Evolutionary conservation across 2,888 invertebrate species (phyloP).

Genomic region (Petrolisthes manimaculis): DNA sequence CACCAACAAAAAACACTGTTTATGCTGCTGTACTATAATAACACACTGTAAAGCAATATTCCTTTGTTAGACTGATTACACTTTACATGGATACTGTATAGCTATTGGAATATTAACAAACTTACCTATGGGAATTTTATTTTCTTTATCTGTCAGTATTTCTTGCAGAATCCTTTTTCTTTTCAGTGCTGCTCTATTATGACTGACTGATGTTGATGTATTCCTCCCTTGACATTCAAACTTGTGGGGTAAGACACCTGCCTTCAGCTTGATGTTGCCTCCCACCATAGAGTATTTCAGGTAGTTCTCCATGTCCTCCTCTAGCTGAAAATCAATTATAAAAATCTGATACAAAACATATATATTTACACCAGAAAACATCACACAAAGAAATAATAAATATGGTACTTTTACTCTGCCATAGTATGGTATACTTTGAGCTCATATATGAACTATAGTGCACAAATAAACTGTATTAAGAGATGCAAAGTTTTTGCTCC

Average conservation of each 20-base stretch:
- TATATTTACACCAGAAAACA: no score
- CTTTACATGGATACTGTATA: background rate
- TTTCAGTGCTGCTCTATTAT: background rate
- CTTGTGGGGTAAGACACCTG: constrained; percentile 1
- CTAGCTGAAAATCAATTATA: background rate
- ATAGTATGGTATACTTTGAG: background rate
- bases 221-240: background rate
- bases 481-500: background rate
- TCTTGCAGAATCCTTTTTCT: background rate
- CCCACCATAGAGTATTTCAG: background rate
- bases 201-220: background rate
- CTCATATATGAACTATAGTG: background rate
- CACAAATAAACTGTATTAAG: background rate
- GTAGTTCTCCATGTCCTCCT: background rate
- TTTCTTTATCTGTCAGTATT: background rate
- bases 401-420: no score
- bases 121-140: background rate
- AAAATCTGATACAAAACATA: background rate
- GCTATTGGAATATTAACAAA: background rate
- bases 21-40: background rate
- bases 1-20: background rate
- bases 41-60: background rate
- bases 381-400: no score
- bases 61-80: background rate
- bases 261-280: background rate